phyloP scores from a whole-genome alignment of 1,140 invertebrate genomes.

The Dreissena rostriformis region DNA sequence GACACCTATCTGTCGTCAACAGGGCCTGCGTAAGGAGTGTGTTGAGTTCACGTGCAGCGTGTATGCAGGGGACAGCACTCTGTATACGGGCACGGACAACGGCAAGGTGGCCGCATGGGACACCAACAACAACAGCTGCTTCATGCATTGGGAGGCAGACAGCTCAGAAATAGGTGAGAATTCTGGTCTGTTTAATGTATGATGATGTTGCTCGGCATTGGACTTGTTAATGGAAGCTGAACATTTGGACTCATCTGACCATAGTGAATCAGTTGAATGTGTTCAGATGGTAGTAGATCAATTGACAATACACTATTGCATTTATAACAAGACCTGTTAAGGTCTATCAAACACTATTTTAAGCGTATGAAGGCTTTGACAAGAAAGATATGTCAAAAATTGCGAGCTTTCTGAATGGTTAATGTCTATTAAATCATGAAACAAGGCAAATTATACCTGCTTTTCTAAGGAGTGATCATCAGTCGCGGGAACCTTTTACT shows the following conservation, averaged over 20 bases:
- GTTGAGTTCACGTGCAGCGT: slow-evolving; percentile 76
- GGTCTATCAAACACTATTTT: no score
- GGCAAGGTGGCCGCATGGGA: slow-evolving; percentile 80
- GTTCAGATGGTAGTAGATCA: no score
- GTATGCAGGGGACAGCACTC: slow-evolving; percentile 77
- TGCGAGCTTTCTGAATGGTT: neutral
- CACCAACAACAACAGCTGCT: slow-evolving; percentile 78
- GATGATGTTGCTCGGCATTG: no score
- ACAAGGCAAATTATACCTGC: neutral
- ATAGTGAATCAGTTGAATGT: no score
- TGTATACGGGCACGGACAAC: slow-evolving; percentile 75
- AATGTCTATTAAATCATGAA: neutral
- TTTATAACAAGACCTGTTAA: no score
- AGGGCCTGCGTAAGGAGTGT: slow-evolving; percentile 35
- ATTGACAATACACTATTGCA: no score
- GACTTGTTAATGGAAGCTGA: no score
- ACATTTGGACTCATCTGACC: no score
- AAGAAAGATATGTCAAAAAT: neutral
- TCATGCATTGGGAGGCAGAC: slow-evolving; percentile 81
- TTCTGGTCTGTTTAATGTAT: neutral
- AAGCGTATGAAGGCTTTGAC: no score
- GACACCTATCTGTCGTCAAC: neutral
- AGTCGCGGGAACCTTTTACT: slow-evolving; percentile 70
- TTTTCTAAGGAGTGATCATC: slow-evolving; percentile 63
- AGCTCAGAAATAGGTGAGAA: slow-evolving; percentile 77